Conservation (phyloP, 2,113 vertebrate genomes). For the Poicephalus gulielmi region DNA sequence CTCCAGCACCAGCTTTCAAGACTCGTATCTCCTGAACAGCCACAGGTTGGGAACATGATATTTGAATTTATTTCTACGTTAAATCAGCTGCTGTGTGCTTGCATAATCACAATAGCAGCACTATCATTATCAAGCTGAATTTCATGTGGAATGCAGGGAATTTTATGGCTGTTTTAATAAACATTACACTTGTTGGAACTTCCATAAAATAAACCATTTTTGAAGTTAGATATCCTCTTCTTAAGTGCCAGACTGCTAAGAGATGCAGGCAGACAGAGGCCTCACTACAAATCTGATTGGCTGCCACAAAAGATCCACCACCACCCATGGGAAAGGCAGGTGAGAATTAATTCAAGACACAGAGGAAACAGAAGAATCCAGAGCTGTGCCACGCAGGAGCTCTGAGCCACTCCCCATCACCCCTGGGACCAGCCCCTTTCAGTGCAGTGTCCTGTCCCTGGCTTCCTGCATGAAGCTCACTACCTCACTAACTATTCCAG, state of each 20-base stretch:
- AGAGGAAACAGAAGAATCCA: not conserved
- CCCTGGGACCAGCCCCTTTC: not conserved
- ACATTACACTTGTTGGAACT: constrained; percentile 3
- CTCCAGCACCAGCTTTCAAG: not conserved
- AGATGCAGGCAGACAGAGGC: not conserved
- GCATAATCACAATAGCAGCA: constrained; percentile 2
- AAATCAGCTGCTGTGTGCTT: constrained; percentile 27
- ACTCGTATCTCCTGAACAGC: not conserved
- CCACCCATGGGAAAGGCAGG: not conserved
- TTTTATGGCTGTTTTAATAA: constrained; percentile 45
- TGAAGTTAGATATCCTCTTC: constrained; percentile 22
- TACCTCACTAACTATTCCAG: not conserved
- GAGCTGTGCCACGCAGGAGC: rapidly evolving
- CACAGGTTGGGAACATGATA: not conserved
- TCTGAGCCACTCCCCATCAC: not conserved
- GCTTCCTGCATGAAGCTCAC: not conserved
- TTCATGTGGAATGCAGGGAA: not conserved
- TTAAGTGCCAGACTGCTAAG: not conserved
- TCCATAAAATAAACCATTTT: constrained; percentile 11
- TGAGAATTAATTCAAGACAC: not conserved
- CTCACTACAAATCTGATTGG: not conserved
- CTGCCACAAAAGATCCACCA: not conserved
- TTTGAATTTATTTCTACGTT: constrained; percentile 14
- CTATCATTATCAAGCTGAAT: constrained; percentile 24
- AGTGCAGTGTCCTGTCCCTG: not conserved